phyloP scores from a whole-genome alignment of 1,140 invertebrate genomes.

The Glomeris maerens region DNA sequence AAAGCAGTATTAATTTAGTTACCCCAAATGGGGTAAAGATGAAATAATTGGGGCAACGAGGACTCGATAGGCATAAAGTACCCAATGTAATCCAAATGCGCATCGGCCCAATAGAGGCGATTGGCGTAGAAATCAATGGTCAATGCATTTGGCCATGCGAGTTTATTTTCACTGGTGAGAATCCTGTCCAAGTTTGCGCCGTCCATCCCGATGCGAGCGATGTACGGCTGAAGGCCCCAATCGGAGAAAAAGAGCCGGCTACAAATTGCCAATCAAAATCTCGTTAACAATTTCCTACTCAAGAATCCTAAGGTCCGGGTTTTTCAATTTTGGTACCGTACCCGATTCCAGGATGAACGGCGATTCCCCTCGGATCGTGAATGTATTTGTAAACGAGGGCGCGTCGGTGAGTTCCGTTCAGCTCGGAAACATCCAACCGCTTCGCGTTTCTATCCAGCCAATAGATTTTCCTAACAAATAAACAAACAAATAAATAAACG shows the following conservation, averaged over 20 bases:
- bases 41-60: not conserved
- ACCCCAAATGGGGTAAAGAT: not conserved
- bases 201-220: conserved; percentile 95
- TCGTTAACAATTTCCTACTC: not conserved
- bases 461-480: conserved; percentile 63
- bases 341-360: conserved; percentile 85
- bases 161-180: conserved; percentile 79
- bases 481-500: conserved; percentile 1
- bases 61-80: conserved; percentile 32
- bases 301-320: not conserved
- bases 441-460: conserved; percentile 94
- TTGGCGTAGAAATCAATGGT: conserved; percentile 95
- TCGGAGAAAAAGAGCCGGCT: conserved; percentile 82
- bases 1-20: too few species aligned
- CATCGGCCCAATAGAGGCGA: conserved; percentile 91
- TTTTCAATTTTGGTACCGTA: conserved; percentile 26
- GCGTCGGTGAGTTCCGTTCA: conserved; percentile 80
- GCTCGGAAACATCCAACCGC: conserved; percentile 75
- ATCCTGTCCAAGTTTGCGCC: conserved; percentile 79
- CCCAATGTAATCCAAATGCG: conserved; percentile 95
- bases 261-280: too few species aligned
- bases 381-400: conserved; percentile 68
- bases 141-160: conserved; percentile 95
- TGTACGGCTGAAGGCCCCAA: conserved; percentile 88
- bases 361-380: conserved; percentile 81